phyloP scores from a whole-genome alignment of 2,797 vertebrate genomes.

The Buceros bicornis region DNA sequence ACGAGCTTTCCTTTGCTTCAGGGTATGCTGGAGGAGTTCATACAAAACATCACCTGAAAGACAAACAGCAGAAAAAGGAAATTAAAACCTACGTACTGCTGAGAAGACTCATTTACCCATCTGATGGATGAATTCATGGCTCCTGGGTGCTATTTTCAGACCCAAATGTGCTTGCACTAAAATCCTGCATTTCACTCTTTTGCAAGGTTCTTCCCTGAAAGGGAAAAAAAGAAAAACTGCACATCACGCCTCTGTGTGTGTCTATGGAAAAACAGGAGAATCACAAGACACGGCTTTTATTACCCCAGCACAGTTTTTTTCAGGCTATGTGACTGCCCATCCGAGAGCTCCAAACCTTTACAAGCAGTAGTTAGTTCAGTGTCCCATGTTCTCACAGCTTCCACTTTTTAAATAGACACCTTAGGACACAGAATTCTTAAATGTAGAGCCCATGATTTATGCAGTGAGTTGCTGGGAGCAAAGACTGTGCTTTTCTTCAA shows the following conservation, averaged over 20 bases:
- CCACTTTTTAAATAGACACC: neutral
- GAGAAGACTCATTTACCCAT: slow-evolving; percentile 27
- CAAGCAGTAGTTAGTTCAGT: neutral
- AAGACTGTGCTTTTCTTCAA: neutral
- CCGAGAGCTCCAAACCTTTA: neutral
- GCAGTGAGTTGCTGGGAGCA: neutral
- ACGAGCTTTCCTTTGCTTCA: slow-evolving; percentile 94
- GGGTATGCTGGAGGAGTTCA: slow-evolving; percentile 96
- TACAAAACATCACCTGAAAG: slow-evolving; percentile 93
- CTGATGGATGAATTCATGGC: slow-evolving; percentile 5
- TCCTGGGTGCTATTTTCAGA: slow-evolving; percentile 27
- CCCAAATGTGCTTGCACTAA: neutral
- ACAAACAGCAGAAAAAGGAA: slow-evolving; percentile 43
- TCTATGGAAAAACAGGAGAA: neutral
- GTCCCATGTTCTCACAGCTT: neutral
- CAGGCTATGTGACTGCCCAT: neutral
- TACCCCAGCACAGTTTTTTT: neutral
- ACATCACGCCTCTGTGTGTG: neutral
- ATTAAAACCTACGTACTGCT: slow-evolving; percentile 20
- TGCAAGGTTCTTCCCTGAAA: neutral
- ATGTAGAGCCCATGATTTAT: neutral
- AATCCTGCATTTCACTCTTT: neutral
- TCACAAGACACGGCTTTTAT: neutral
- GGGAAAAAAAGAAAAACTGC: neutral
- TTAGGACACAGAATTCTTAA: neutral